A percentile compares a stretch with the other conserved stretches of the same genome.
These are phyloP conservation scores for Pelodiscus sinensis DNA, from an alignment of 2,113 vertebrate genomes.

Conservation along the genomic window DNA sequence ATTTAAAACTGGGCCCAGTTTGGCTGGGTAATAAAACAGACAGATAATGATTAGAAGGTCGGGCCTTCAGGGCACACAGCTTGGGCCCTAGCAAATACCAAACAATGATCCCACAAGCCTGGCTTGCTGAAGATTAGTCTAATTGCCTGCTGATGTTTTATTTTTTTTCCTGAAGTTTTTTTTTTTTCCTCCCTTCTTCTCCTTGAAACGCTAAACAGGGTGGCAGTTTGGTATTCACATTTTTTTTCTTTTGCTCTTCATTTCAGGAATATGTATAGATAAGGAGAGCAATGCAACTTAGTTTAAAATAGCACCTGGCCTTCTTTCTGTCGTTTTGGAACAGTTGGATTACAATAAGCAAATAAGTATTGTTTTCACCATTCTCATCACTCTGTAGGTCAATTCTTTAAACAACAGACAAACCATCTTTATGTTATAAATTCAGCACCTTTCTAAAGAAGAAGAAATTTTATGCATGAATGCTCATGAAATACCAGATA, in stretches of 20 bases:
- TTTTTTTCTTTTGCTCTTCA: constrained; percentile 12
- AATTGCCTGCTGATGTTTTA: constrained; percentile 99
- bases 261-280: neutral
- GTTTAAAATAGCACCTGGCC: constrained; percentile 40
- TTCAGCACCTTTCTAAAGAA: neutral
- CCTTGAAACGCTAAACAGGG: constrained; percentile 65
- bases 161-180: constrained; percentile 89
- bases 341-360: neutral
- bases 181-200: constrained; percentile 36
- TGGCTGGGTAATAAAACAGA: constrained; percentile 99
- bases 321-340: constrained; percentile 21
- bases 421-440: neutral
- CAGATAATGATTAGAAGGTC: constrained; percentile 99
- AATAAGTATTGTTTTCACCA: constrained; percentile 10
- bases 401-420: constrained; percentile 22
- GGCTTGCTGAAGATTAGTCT: constrained; percentile 95
- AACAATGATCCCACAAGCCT: constrained; percentile 94
- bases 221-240: constrained; percentile 63
- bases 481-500: neutral
- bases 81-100: constrained; percentile 98
- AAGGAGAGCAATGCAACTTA: constrained; percentile 17
- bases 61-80: constrained; percentile 98
- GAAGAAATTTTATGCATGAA: neutral
- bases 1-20: constrained; percentile 99
- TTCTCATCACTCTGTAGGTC: constrained; percentile 3